Base-by-base conservation (phyloP, 1,140 invertebrate genomes). In the Chionoecetes opilio region DNA sequence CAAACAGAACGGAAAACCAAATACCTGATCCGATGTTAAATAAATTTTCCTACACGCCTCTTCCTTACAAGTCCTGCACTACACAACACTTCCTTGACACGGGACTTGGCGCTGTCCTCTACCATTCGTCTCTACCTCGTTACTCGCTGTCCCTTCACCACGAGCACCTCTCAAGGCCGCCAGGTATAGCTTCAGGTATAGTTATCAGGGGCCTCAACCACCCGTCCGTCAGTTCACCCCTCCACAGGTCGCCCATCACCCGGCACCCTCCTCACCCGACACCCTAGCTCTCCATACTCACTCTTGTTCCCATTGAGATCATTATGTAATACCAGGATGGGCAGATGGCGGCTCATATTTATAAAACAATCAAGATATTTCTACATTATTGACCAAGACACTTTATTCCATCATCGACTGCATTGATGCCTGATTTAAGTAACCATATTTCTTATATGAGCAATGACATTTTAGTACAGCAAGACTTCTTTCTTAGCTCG, bases 141-240 rank as follows among this genome's bases (percentile, higher is more conserved):
- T 75, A 75, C 63, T 75, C 63, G 21, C 21, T n/a, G 21, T 75
- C 63, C 63, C 63, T 75, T 75, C 63, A 75, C 26, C 63, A 75
- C n/a, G 63, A 75, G 63, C 63, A 75, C 63, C 63, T 75, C 63
- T 75, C 63, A 75, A 75, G 63, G 63, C 21, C 63, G 63, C 63
- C 63, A 75, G 63, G 63, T 75, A 75, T 75, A 75, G 63, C 63
- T n/a, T 75, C 63, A 75, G 21, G 21, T 75, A n/a, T 88, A 32
- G 17, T 46, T 41, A 41, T 46, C 37, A 29, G 88, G 46, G 35
- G 88, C 34, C 88, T 90, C 37, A 90, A 90, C 88, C 88, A 90
- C 88, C 88, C 38, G 37, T 90, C 88, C 88, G 46, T 90, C 88
- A 90, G 34, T n/a, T 5, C 46, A 1, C 88, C 37, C 37, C 88